Conservation (phyloP, 2,797 vertebrate species). For the Aselliscus stoliczkanus region DNA sequence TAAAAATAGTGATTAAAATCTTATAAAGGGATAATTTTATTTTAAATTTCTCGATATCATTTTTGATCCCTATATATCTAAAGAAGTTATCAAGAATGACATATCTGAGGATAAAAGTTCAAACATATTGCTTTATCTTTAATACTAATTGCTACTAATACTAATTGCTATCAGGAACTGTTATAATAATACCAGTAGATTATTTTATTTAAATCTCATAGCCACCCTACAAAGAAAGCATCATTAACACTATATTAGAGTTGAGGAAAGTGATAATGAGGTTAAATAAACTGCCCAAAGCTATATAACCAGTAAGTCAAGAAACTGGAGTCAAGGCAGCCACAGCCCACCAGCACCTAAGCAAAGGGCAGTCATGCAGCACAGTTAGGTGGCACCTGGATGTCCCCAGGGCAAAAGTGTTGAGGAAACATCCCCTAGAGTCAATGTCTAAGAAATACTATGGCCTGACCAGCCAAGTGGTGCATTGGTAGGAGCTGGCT, state of each 20-base stretch:
- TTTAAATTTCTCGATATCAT: not conserved
- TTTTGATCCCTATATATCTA: not conserved
- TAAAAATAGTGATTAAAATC: not conserved
- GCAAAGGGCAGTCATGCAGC: not conserved
- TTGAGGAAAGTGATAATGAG: not conserved
- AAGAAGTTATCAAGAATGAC: not conserved
- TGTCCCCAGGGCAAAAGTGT: too few relatives aligned
- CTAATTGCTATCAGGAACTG: not conserved
- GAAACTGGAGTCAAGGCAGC: not conserved
- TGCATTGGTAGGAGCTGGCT: too few relatives aligned
- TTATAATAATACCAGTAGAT: not conserved
- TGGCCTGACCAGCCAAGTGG: too few relatives aligned
- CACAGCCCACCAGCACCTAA: not conserved
- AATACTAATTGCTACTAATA: not conserved
- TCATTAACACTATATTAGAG: not conserved
- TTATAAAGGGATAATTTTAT: not conserved
- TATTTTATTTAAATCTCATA: conserved; percentile 26
- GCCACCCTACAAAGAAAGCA: not conserved
- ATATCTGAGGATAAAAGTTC: not conserved
- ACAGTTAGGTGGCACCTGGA: not conserved
- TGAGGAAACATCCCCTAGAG: not conserved
- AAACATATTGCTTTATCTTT: not conserved
- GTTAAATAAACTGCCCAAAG: not conserved
- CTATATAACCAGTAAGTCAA: too few relatives aligned
- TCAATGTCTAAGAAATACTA: not conserved